phyloP scores from a whole-genome alignment of 2,113 vertebrate species.

The Siniperca chuatsi region DNA sequence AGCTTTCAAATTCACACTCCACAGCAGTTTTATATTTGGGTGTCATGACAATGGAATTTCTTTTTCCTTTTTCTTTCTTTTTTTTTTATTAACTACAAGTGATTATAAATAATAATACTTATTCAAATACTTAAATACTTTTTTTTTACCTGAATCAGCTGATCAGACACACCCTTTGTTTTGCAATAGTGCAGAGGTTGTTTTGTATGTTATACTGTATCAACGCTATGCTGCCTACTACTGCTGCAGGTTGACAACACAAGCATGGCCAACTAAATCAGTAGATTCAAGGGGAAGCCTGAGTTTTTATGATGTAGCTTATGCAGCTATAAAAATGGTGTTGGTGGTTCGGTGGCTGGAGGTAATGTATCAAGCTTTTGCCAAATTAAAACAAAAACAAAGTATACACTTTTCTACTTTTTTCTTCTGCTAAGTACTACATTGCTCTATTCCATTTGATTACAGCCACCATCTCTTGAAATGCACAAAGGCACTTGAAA shows the following conservation, averaged over 20 bases:
- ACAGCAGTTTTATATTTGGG: neutral
- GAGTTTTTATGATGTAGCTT: neutral
- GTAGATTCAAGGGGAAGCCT: neutral
- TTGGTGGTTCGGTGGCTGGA: neutral
- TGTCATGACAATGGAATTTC: too few relatives aligned
- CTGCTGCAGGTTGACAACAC: neutral
- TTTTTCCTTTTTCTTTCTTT: neutral
- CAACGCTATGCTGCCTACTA: neutral
- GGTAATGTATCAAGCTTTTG: neutral
- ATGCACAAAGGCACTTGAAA: slow-evolving; percentile 3
- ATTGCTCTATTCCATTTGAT: neutral
- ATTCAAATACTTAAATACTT: neutral
- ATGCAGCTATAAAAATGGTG: neutral
- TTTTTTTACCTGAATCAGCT: neutral
- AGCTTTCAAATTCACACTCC: neutral
- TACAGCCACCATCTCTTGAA: neutral
- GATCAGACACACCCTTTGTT: neutral
- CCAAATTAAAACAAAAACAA: neutral
- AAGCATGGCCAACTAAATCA: neutral
- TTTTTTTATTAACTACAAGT: too few relatives aligned
- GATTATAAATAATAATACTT: neutral
- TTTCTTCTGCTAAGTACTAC: neutral
- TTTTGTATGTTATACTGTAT: neutral
- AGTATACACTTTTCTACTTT: neutral
- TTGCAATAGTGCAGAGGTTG: neutral